phyloP scores from a whole-genome alignment of 2,113 vertebrate species.

The Ellobius talpinus region DNA sequence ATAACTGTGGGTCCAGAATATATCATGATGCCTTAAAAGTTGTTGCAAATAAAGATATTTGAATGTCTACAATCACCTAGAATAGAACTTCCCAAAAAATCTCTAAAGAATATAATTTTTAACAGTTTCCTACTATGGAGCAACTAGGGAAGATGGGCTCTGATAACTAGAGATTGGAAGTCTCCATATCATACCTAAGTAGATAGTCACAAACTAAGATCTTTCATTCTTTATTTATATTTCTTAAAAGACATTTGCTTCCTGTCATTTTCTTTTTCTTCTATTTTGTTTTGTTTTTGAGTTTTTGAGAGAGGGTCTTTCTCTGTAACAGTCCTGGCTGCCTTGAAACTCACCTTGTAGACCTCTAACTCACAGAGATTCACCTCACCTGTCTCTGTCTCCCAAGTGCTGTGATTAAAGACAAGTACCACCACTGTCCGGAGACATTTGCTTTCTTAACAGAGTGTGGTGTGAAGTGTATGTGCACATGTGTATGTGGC shows the following conservation, averaged over 20 bases:
- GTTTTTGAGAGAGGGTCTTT: not conserved
- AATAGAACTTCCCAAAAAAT: not conserved
- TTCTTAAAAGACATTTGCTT: not conserved
- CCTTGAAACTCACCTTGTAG: not conserved
- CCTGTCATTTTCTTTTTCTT: not conserved
- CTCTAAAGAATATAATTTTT: not conserved
- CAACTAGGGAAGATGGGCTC: not conserved
- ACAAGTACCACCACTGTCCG: fast-evolving
- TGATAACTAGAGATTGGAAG: not conserved
- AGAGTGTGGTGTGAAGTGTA: not conserved
- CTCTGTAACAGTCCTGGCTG: not conserved
- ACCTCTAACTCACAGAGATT: not conserved
- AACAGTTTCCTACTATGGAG: not conserved
- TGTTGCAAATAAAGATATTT: not conserved
- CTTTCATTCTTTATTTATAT: not conserved
- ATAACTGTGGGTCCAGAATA: not conserved
- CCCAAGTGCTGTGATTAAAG: not conserved
- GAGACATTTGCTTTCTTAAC: not conserved
- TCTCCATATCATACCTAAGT: not conserved
- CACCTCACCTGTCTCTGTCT: not conserved
- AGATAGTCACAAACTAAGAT: not conserved
- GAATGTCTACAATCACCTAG: not conserved
- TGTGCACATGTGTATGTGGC: not conserved
- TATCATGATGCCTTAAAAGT: not conserved
- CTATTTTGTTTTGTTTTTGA: not conserved